These are phyloP conservation scores for Loriculus beryllinus DNA, from an alignment of 2,797 vertebrate species.

Conservation along the genomic window DNA sequence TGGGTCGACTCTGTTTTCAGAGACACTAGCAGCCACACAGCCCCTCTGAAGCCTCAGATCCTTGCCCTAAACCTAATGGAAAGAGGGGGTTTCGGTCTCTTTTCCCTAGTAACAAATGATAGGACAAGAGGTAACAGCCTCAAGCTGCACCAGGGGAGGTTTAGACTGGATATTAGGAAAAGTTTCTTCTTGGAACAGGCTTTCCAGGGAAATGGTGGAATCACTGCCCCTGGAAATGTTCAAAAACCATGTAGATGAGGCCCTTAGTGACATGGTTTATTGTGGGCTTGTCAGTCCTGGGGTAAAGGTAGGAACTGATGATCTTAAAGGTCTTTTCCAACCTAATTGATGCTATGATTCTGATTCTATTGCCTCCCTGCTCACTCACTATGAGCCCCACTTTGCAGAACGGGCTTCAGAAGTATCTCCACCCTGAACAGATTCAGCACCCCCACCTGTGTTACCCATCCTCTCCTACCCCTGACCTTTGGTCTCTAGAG, in stretches of 20 bases:
- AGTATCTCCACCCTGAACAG: background rate
- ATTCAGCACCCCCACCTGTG: background rate
- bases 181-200: background rate
- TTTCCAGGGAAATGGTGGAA: background rate
- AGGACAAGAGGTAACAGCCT: background rate
- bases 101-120: background rate
- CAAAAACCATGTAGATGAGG: background rate
- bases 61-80: background rate
- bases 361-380: background rate
- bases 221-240: background rate
- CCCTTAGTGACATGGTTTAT: background rate
- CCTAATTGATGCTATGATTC: background rate
- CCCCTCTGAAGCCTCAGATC: background rate
- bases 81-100: background rate
- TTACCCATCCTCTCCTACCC: background rate
- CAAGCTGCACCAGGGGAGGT: background rate
- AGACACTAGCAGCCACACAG: background rate
- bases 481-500: background rate
- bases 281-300: background rate
- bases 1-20: background rate
- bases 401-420: too few relatives aligned
- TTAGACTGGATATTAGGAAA: background rate
- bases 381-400: rapidly evolving
- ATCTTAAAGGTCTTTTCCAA: background rate
- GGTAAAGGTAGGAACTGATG: background rate